Evolutionary conservation across 2,113 vertebrate species (phyloP).

Genomic region (Cynopterus brachyotis): DNA sequence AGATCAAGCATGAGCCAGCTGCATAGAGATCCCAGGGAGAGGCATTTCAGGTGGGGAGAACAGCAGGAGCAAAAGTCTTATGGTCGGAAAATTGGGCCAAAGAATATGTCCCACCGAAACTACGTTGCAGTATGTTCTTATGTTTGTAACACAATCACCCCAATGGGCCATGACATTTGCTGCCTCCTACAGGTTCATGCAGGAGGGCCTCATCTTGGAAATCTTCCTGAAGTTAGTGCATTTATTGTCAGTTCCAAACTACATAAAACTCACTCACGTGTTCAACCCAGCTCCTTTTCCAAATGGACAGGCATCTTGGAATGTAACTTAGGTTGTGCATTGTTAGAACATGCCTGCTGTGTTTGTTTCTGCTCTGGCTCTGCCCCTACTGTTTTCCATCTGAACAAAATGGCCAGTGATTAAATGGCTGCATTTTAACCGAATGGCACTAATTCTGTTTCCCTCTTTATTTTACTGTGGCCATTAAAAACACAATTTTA

Average conservation of each 20-base stretch:
- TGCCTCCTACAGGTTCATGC: not conserved
- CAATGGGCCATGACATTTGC: not conserved
- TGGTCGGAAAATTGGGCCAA: not conserved
- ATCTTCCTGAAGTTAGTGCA: not conserved
- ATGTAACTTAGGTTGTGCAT: not conserved
- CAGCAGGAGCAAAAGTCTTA: not conserved
- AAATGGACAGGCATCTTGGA: not conserved
- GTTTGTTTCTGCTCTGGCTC: not conserved
- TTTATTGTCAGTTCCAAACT: not conserved
- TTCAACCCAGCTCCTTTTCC: not conserved
- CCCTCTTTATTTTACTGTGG: conserved; percentile 28
- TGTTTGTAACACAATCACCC: not conserved
- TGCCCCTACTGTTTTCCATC: not conserved
- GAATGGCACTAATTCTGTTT: conserved; percentile 48
- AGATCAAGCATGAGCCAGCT: not conserved
- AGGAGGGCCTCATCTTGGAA: not conserved
- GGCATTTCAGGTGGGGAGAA: not conserved
- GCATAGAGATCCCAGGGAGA: not conserved
- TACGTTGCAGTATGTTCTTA: accelerated
- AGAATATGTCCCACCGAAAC: not conserved
- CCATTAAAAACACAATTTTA: conserved; percentile 5
- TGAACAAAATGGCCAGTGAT: not conserved
- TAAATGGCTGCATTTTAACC: conserved; percentile 49
- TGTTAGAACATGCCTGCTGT: not conserved
- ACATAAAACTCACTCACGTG: not conserved